Evolutionary conservation across 1,140 invertebrate species (phyloP), one percentile per base, ranked within the genome.

Genomic region (Helicoverpa armigera): DNA sequence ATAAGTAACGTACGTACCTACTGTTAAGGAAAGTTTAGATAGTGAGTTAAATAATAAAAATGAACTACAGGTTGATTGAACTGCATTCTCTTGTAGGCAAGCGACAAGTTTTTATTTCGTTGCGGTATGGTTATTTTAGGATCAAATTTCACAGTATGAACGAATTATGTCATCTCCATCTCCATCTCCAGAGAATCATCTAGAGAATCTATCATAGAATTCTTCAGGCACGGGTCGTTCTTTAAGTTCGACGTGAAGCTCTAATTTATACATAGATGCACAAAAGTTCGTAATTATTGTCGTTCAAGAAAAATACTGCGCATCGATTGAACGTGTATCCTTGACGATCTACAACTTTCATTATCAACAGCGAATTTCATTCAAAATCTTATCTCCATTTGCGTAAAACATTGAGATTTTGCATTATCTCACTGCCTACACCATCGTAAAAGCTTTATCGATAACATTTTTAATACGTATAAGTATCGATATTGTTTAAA

Each of bases 21-120:
- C 60, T 56, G 56, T 63, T 54, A 58, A 54, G 63, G 63, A 79
- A 79, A 43, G 51, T 78, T 77, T 67, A 16, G 50, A 67, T 67
- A 76, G 53, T 11, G 2, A 14, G 23, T 77, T 29, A 10, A 29
- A 29, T 61, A 61, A 31, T 31, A 61, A 61, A 31, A 61, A 61
- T 4, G 14, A 60, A 13, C 16, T n/a, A 72, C 18, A 54, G 13
- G 69, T 5, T 54, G 58, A 31, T 61, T 43, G 35, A 43, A 43
- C 35, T 43, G 35, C 7, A 9, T 43, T 23, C 23, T 23, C 5
- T 43, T 43, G 1, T 43, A 43, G 9, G 5, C 5, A 1, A 43
- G 35, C 35, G 35, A 9, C 35, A 43, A 43, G 0, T 7, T 43
- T 35, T 43, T 43, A 43, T 9, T 43, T 43, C 5, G 35, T 43